Percentiles rank a stretch among this genome's conserved stretches.
Evolutionary conservation across 2,113 vertebrate species (phyloP).

Genomic region (Pterocles orientalis): DNA sequence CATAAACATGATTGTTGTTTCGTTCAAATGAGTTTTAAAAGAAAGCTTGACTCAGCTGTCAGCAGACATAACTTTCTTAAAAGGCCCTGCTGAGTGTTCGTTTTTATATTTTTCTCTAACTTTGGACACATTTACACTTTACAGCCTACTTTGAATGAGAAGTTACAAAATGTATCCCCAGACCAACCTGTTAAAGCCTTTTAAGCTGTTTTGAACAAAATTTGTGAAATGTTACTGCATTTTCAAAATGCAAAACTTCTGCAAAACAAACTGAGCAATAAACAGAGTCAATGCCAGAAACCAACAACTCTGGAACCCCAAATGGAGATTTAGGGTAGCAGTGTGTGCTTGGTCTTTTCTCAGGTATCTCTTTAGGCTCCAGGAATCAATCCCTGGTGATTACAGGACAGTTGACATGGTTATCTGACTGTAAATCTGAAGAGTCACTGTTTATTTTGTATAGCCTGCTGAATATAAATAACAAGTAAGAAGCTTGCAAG

Average conservation of each 20-base stretch:
- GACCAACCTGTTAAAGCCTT: not conserved
- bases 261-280: not conserved
- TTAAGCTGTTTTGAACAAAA: not conserved
- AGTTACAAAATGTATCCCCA: not conserved
- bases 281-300: not conserved
- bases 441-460: not conserved
- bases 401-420: not conserved
- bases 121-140: not conserved
- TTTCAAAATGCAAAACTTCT: not conserved
- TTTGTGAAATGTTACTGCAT: not conserved
- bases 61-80: not conserved
- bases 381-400: not conserved
- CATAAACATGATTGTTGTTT: not conserved
- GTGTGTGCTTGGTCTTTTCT: not conserved
- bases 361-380: not conserved
- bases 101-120: not conserved
- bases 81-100: fast-evolving
- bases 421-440: not conserved
- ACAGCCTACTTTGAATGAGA: not conserved
- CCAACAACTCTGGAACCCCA: fast-evolving
- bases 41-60: not conserved
- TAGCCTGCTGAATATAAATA: not conserved
- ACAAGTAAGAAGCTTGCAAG: not conserved
- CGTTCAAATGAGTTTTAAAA: not conserved
- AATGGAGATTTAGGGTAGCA: not conserved